Conservation (phyloP, 2,113 vertebrate species). For the Dasyurus viverrinus region DNA sequence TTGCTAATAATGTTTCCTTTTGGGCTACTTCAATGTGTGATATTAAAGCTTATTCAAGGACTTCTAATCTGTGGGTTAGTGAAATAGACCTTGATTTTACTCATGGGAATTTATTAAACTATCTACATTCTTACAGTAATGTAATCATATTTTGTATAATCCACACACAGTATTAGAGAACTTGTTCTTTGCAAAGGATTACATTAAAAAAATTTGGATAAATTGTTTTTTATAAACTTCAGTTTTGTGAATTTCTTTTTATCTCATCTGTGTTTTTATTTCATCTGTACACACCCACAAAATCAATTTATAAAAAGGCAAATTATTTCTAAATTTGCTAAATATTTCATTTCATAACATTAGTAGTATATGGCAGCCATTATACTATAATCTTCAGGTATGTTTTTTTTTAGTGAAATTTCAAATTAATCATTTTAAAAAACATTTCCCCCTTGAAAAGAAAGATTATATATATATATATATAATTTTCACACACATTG, state of each 20-base stretch:
- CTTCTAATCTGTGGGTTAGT: neutral
- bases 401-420: neutral
- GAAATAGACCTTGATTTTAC: constrained; percentile 63
- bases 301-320: neutral
- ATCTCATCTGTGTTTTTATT: neutral
- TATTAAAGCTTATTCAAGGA: neutral
- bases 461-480: too few species aligned
- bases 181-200: neutral
- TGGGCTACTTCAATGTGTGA: constrained; percentile 31
- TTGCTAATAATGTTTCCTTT: constrained; percentile 70
- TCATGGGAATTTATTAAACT: neutral
- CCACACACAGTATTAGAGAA: neutral
- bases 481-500: too few species aligned
- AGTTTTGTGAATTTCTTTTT: neutral
- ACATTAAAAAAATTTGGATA: neutral
- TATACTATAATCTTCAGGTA: neutral
- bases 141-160: neutral
- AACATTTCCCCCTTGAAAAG: neutral
- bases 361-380: neutral
- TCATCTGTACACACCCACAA: neutral
- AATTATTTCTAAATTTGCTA: neutral
- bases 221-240: neutral
- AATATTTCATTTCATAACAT: constrained; percentile 1
- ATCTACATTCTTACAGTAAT: neutral
- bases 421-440: neutral